These are phyloP conservation scores for Spermophilus dauricus DNA, from an alignment of 2,113 vertebrate species.

Conservation along the genomic window DNA sequence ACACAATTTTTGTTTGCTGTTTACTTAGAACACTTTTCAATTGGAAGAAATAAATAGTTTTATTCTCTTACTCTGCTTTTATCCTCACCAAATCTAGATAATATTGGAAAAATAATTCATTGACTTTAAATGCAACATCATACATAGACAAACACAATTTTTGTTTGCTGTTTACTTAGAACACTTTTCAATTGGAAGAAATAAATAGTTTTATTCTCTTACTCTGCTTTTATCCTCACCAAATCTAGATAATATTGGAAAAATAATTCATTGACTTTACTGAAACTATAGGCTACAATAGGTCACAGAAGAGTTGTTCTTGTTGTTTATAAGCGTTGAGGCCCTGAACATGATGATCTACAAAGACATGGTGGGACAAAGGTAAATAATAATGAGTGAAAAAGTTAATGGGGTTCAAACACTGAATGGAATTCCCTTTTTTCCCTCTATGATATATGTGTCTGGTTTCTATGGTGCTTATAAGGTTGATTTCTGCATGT, in stretches of 20 bases:
- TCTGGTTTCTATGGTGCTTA: neutral
- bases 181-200: no score
- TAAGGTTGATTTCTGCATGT: conserved; percentile 26
- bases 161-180: no score
- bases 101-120: neutral
- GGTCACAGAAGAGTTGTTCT: neutral
- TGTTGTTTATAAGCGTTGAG: neutral
- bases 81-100: neutral
- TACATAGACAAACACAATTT: no score
- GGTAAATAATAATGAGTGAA: conserved; percentile 45
- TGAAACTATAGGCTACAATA: neutral
- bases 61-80: neutral
- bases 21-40: neutral
- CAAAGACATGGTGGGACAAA: neutral
- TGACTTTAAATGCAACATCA: no score
- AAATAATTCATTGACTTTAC: no score
- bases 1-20: neutral
- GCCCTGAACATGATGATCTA: conserved; percentile 13
- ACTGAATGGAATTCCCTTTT: neutral
- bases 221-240: no score
- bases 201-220: no score
- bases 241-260: no score
- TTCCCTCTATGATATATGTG: neutral
- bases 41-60: neutral
- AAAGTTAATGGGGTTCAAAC: neutral